phyloP scores from a whole-genome alignment of 2,888 invertebrate genomes.

The Luperina nickerlii region DNA sequence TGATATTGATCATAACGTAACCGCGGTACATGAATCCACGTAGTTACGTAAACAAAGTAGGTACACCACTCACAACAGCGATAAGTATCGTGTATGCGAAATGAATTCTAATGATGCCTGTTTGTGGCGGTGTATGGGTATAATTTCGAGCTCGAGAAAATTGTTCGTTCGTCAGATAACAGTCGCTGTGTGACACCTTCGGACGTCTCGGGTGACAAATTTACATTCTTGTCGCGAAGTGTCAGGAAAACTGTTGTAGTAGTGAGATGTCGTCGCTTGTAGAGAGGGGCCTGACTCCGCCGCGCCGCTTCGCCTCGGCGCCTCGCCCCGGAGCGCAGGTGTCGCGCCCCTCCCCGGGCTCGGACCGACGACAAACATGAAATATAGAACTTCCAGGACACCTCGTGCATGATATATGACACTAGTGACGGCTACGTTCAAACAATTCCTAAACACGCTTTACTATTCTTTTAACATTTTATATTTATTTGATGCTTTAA shows the following conservation, averaged over 20 bases:
- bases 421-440: slow-evolving; percentile 73
- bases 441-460: slow-evolving; percentile 71
- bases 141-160: slow-evolving; percentile 72
- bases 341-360: slow-evolving; percentile 66
- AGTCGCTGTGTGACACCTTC: slow-evolving; percentile 78
- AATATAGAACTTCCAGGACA: slow-evolving; percentile 80
- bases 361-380: slow-evolving; percentile 78
- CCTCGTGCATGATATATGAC: slow-evolving; percentile 82
- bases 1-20: slow-evolving; percentile 65
- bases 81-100: slow-evolving; percentile 74
- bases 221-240: slow-evolving; percentile 79
- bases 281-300: slow-evolving; percentile 28
- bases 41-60: slow-evolving; percentile 71
- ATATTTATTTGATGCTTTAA: slow-evolving; percentile 50
- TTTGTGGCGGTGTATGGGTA: slow-evolving; percentile 67
- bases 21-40: slow-evolving; percentile 65
- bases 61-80: slow-evolving; percentile 66
- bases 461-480: slow-evolving; percentile 67
- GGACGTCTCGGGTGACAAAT: slow-evolving; percentile 80
- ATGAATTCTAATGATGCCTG: slow-evolving; percentile 77
- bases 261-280: slow-evolving; percentile 53
- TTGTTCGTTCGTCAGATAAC: slow-evolving; percentile 77
- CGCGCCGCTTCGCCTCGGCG: slow-evolving; percentile 32
- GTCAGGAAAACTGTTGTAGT: slow-evolving; percentile 65
- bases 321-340: slow-evolving; percentile 75